phyloP scores from a whole-genome alignment of 2,888 invertebrate genomes.

The Chorisops tibialis region DNA sequence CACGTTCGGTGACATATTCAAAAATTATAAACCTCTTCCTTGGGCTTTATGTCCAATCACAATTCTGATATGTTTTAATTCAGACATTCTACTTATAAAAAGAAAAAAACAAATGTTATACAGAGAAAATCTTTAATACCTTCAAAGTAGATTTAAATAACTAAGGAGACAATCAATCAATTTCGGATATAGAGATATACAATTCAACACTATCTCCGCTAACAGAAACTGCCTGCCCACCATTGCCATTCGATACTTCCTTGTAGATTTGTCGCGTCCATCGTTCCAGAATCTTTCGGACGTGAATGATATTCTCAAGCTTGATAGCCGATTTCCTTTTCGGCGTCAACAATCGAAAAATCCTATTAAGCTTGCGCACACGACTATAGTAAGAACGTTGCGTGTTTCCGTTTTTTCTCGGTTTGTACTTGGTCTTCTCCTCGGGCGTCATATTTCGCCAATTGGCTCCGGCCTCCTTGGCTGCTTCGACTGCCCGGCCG shows the following conservation, averaged over 20 bases:
- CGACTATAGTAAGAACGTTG: neutral
- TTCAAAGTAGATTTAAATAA: too few species aligned
- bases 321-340: neutral
- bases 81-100: too few species aligned
- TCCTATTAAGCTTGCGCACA: constrained; percentile 17
- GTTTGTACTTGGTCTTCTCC: constrained; percentile 13
- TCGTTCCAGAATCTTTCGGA: constrained; percentile 9
- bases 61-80: too few species aligned
- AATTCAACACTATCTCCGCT: too few species aligned
- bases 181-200: too few species aligned
- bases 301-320: neutral
- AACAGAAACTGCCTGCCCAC: too few species aligned
- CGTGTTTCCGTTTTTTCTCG: neutral
- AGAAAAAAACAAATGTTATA: too few species aligned
- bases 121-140: too few species aligned
- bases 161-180: too few species aligned
- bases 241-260: neutral
- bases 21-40: too few species aligned
- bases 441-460: constrained; percentile 24
- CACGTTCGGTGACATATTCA: too few species aligned
- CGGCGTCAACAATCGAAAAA: constrained; percentile 11
- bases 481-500: constrained; percentile 23
- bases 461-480: constrained; percentile 28
- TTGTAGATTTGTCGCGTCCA: constrained; percentile 22
- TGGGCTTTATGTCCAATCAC: too few species aligned